Evolutionary conservation across 2,113 vertebrate genomes (phyloP).

Genomic region (Cyprinodon brontotheroides): DNA sequence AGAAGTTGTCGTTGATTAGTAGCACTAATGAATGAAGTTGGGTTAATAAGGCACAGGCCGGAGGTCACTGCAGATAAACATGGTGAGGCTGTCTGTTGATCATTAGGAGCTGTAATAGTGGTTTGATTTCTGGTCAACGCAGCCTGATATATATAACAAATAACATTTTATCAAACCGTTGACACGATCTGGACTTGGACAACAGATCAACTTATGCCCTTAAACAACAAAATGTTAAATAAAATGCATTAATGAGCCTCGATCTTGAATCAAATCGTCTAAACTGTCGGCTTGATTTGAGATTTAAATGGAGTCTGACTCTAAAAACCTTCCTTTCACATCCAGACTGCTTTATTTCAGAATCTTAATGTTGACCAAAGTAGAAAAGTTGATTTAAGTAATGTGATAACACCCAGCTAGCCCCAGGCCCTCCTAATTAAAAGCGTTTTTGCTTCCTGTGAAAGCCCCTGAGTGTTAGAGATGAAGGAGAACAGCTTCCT

Average conservation of each 20-base stretch:
- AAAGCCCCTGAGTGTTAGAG: not conserved
- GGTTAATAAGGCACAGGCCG: not conserved
- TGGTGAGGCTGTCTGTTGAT: not conserved
- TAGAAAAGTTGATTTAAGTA: constrained; percentile 11
- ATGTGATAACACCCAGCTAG: constrained; percentile 15
- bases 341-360: not conserved
- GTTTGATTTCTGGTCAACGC: constrained; percentile 1
- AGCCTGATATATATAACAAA: too few species aligned
- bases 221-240: too few species aligned
- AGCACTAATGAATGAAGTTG: not conserved
- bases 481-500: not conserved
- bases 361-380: constrained; percentile 10
- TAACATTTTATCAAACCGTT: too few species aligned
- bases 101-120: constrained; percentile 1
- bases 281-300: not conserved
- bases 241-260: not conserved
- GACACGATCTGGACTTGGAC: too few species aligned
- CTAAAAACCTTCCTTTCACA: not conserved
- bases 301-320: not conserved
- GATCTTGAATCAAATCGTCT: not conserved
- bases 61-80: constrained; percentile 9
- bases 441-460: constrained; percentile 13
- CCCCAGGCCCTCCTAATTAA: constrained; percentile 69
- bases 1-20: not conserved
- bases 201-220: too few species aligned